Conservation (phyloP, 2,797 vertebrate genomes). For the Spheniscus humboldti region DNA sequence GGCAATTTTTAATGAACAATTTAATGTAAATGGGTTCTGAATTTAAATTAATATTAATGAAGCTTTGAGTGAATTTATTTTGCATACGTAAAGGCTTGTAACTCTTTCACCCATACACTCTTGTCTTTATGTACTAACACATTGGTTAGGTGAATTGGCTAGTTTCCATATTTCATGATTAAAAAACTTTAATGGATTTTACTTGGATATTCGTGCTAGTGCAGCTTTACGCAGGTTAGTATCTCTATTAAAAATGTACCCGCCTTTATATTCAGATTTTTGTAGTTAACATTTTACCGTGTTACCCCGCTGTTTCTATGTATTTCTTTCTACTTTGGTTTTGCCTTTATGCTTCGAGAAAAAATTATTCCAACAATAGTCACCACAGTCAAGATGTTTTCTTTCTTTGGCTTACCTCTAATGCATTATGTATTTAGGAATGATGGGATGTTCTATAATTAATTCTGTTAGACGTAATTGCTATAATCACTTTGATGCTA, state of each 20-base stretch:
- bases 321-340: conserved; percentile 29
- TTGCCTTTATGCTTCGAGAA: background rate
- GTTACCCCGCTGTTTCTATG: background rate
- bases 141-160: conserved; percentile 68
- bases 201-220: background rate
- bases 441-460: conserved; percentile 80
- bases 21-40: conserved; percentile 84
- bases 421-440: conserved; percentile 77
- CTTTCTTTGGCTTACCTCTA: conserved; percentile 75
- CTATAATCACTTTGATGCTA: conserved; percentile 82
- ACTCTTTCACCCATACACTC: conserved; percentile 75
- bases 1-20: conserved; percentile 84
- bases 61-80: conserved; percentile 84
- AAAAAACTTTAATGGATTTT: conserved; percentile 67
- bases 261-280: background rate
- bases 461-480: conserved; percentile 84
- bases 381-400: conserved; percentile 68
- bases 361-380: conserved; percentile 64
- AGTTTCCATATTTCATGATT: conserved; percentile 64
- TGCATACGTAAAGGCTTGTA: conserved; percentile 83
- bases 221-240: conserved; percentile 3
- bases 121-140: conserved; percentile 73
- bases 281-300: background rate
- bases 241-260: background rate
- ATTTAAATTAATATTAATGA: conserved; percentile 88